Conservation (phyloP, 1,140 invertebrate species). For the Drosophila kikkawai region DNA sequence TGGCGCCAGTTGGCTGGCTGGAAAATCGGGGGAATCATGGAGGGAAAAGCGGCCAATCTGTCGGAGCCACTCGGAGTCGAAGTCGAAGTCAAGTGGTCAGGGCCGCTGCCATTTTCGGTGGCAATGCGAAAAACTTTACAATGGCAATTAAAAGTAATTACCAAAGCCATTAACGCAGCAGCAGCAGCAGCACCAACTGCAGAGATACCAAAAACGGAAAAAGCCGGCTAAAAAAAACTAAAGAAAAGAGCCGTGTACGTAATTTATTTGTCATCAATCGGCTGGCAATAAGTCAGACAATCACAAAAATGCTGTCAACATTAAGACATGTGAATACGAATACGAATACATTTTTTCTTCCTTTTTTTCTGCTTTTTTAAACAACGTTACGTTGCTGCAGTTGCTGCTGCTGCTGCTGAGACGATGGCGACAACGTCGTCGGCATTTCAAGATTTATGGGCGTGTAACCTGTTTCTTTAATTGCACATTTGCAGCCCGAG, state of each 20-base stretch:
- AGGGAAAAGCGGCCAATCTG: constrained; percentile 33
- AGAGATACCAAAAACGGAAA: constrained; percentile 76
- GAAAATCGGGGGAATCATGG: not conserved
- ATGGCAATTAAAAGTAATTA: constrained; percentile 83
- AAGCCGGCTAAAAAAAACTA: constrained; percentile 60
- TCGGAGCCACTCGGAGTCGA: constrained; percentile 16
- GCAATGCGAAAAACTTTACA: constrained; percentile 81
- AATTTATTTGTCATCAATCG: constrained; percentile 85
- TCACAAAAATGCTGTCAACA: constrained; percentile 85
- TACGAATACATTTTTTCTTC: constrained; percentile 62
- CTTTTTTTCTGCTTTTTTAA: constrained; percentile 1
- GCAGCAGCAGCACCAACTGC: constrained; percentile 23
- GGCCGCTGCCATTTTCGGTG: constrained; percentile 74
- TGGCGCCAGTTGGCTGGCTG: constrained; percentile 51
- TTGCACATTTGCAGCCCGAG: constrained; percentile 84
- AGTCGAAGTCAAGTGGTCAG: constrained; percentile 62
- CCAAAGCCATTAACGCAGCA: constrained; percentile 76
- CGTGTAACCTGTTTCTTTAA: constrained; percentile 85
- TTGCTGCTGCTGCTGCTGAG: constrained; percentile 37
- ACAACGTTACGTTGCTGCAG: constrained; percentile 16
- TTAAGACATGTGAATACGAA: constrained; percentile 83
- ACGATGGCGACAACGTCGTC: constrained; percentile 60
- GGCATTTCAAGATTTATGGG: constrained; percentile 81
- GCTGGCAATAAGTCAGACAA: constrained; percentile 84
- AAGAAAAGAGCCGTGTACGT: constrained; percentile 68